These are phyloP conservation scores for Sminthurides aquaticus DNA, from an alignment of 2,888 invertebrate species.

Conservation along the genomic window DNA sequence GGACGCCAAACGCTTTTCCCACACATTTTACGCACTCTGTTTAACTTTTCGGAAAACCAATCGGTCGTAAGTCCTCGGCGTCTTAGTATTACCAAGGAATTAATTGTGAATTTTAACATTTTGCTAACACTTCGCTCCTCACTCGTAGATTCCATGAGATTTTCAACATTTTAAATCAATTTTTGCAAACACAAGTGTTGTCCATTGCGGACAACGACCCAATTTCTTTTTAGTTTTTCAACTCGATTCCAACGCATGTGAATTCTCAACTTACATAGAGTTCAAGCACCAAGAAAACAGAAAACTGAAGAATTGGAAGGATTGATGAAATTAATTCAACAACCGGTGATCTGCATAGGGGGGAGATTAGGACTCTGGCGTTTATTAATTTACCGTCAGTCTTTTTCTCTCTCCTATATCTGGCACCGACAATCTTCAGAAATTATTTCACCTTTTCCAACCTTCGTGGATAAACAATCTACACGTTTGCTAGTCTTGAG, in stretches of 20 bases:
- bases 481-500: too few species aligned
- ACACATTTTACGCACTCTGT: neutral
- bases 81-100: neutral
- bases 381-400: conserved; percentile 44
- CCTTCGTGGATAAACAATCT: neutral
- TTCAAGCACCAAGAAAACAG: neutral
- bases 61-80: neutral
- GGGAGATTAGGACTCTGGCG: conserved; percentile 45
- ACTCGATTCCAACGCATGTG: too few species aligned
- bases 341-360: conserved; percentile 44
- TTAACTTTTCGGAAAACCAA: neutral
- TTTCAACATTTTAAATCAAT: too few species aligned
- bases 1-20: neutral
- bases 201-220: too few species aligned
- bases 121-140: too few species aligned
- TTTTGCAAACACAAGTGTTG: too few species aligned
- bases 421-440: conserved; percentile 41
- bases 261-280: too few species aligned
- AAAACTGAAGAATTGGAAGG: neutral
- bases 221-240: too few species aligned
- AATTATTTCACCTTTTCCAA: neutral
- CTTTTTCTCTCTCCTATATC: conserved; percentile 47
- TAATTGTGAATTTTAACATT: neutral
- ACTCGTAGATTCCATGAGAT: too few species aligned
- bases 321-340: neutral